These are phyloP conservation scores for Bicyclus anynana DNA, from an alignment of 1,140 invertebrate genomes.

Conservation along the genomic window DNA sequence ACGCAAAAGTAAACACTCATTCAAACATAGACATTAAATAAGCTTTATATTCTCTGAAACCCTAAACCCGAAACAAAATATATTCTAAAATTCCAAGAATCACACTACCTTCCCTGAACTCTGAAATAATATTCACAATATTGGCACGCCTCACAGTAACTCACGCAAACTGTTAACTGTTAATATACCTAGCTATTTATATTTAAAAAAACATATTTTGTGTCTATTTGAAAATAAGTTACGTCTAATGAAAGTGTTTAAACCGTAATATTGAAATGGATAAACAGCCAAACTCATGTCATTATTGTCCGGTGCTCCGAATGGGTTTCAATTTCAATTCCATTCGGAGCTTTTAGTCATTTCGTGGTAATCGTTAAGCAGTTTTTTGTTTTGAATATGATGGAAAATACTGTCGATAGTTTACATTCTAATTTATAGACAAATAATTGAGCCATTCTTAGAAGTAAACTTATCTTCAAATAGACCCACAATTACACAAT, in stretches of 20 bases:
- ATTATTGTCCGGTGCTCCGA: too few species aligned
- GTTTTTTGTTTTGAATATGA: too few species aligned
- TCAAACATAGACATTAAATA: conserved; percentile 6
- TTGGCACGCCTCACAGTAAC: conserved; percentile 20
- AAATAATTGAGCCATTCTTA: background rate
- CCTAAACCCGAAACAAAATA: conserved; percentile 1
- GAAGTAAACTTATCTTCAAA: conserved; percentile 20
- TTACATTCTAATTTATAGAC: too few species aligned
- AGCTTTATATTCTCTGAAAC: background rate
- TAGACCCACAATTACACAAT: conserved; percentile 17
- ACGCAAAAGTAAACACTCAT: conserved; percentile 31
- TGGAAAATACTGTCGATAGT: too few species aligned
- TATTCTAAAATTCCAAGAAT: background rate
- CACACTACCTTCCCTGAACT: background rate
- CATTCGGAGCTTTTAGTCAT: too few species aligned
- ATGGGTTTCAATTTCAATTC: too few species aligned
- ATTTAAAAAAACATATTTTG: conserved; percentile 16
- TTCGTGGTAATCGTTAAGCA: too few species aligned
- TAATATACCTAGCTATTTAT: conserved; percentile 25
- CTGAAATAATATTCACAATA: background rate
- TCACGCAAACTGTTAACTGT: conserved; percentile 42
- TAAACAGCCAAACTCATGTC: too few species aligned
- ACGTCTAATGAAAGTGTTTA: background rate
- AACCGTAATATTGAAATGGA: too few species aligned
- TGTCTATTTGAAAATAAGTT: conserved; percentile 37